Base-by-base conservation (phyloP, 2,113 vertebrate species). In the Tachycineta bicolor region DNA sequence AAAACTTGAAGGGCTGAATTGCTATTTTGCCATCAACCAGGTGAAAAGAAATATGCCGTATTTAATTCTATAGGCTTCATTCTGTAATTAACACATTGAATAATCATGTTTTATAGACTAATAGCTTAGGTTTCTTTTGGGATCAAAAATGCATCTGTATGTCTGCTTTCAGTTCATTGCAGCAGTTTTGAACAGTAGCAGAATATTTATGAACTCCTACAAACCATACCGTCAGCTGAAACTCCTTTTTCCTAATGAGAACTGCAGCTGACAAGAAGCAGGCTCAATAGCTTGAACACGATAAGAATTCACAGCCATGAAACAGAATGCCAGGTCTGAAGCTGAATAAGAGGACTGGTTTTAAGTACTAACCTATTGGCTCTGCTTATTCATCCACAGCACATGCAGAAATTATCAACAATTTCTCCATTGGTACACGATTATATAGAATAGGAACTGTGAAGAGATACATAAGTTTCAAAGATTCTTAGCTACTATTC, bases 221-320 rank as follows among this genome's bases (percentile, higher is more conserved):
- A 94, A 90, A 62, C 34, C 29, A 33, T 70, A 49, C 44, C 8
- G 26, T 93, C 92, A 96, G 83, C 83, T 96, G 71, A 91, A 93
- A 76, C 71, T 79, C 59, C 90, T 52, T 89, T 91, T 91, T 90
- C 87, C 78, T 90, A 29, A 62, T 92, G 83, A 94, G 79, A 97
- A 76, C 94, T 47, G 90, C 81, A 88, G 59, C 89, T 97, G 97
- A 95, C 94, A 97, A 94, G 89, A 50, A 95, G 73, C 67, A 93
- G 5, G 91, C 83, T 91, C 92, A 93, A 79, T 90, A 95, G 69
- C 86, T 92, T 92, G 80, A 77, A 65, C 79, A 92, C 74, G 91
- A 75, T 95, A 92, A 91, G 84, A 82, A 91, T 97, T 95, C 87
- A 62, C 78, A 91, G 91, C 50, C 58, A 63, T 73, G 85, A 96